phyloP scores from a whole-genome alignment of 2,797 vertebrate genomes.

The Holocentrus rufus region DNA sequence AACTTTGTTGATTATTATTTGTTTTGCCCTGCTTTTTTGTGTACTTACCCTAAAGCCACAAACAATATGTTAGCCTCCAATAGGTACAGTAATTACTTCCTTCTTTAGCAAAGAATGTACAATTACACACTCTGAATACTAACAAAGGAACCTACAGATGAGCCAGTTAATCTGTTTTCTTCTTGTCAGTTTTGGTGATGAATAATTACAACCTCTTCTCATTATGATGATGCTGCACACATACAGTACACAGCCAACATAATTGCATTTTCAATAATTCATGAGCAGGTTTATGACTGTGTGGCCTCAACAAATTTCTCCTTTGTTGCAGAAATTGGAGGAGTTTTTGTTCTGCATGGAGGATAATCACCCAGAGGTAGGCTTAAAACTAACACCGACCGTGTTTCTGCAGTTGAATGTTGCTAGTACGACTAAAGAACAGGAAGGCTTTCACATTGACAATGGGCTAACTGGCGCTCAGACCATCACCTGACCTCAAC shows the following conservation, averaged over 20 bases:
- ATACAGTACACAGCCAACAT: constrained; percentile 61
- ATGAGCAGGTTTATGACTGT: constrained; percentile 69
- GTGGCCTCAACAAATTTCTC: constrained; percentile 67
- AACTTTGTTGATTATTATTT: constrained; percentile 51
- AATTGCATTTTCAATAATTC: constrained; percentile 80
- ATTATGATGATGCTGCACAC: constrained; percentile 70
- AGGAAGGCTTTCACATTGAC: constrained; percentile 24
- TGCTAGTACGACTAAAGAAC: constrained; percentile 52
- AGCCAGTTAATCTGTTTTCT: constrained; percentile 69
- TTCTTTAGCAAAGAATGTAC: constrained; percentile 59
- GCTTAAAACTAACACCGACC: constrained; percentile 27
- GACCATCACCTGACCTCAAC: constrained; percentile 61
- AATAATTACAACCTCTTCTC: constrained; percentile 75
- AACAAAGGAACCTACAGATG: constrained; percentile 69
- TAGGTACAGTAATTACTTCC: constrained; percentile 72
- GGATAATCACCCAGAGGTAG: constrained; percentile 82
- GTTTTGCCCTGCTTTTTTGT: constrained; percentile 55
- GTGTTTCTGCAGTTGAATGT: constrained; percentile 34
- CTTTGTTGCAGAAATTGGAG: constrained; percentile 83
- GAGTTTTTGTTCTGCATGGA: constrained; percentile 84
- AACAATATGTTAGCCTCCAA: constrained; percentile 56
- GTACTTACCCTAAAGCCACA: constrained; percentile 60
- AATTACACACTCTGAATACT: constrained; percentile 64
- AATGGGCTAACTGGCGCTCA: constrained; percentile 20
- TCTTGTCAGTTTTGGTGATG: constrained; percentile 72